Evolutionary conservation across 2,797 vertebrate genomes (phyloP).

Genomic region (Merluccius polli): DNA sequence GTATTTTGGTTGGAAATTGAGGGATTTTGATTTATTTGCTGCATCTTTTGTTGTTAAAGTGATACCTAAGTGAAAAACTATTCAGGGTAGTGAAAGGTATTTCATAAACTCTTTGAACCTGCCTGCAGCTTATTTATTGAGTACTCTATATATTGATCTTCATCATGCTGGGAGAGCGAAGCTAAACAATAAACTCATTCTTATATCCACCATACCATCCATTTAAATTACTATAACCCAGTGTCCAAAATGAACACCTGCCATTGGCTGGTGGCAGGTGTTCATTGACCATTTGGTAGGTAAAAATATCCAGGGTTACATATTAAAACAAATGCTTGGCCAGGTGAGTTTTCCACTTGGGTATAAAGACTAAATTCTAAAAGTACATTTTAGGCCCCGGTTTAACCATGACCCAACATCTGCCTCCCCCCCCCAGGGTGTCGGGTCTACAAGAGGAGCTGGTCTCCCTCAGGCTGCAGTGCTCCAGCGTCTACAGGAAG

Average conservation of each 20-base stretch:
- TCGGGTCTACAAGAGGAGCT: constrained; percentile 91
- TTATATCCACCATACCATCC: not conserved
- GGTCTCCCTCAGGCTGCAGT: constrained; percentile 89
- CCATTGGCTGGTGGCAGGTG: too few species aligned
- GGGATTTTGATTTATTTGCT: too few species aligned
- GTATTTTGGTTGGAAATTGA: too few species aligned
- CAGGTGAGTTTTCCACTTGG: too few species aligned
- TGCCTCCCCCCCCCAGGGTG: constrained; percentile 69
- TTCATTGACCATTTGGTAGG: too few species aligned
- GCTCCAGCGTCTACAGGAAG: constrained; percentile 91
- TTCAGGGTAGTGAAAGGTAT: not conserved
- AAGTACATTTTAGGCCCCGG: too few species aligned
- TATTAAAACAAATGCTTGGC: too few species aligned
- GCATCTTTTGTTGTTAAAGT: not conserved
- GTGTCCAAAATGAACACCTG: too few species aligned
- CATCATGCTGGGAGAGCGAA: not conserved
- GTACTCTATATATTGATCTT: not conserved
- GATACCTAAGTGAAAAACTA: not conserved
- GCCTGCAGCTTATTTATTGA: not conserved
- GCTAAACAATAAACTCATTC: not conserved
- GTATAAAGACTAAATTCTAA: too few species aligned
- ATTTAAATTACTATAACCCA: not conserved
- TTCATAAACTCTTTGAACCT: not conserved
- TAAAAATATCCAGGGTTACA: too few species aligned
- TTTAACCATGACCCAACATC: not conserved